Base-by-base conservation (phyloP, 2,113 vertebrate species). In the Cisticola juncidis region DNA sequence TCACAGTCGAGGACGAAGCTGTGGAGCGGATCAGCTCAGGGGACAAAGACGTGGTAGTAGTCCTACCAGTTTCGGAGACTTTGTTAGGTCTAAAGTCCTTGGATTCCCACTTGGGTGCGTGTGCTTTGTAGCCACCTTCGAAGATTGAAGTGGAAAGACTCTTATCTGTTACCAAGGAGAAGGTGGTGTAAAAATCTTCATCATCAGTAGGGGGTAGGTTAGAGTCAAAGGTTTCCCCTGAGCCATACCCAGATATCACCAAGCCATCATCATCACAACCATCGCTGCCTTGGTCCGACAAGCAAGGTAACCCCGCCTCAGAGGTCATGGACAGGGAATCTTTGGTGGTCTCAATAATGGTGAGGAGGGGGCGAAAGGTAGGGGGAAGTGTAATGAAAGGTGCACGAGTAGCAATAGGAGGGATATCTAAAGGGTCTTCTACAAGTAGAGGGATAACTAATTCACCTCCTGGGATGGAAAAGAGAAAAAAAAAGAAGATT, bases 261-360 rank as follows among this genome's bases (percentile, higher is more conserved):
- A 99, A 99, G 99, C 99, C 99, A 99, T 99, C 99, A 99, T 99
- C 99, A 99, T 99, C 99, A 99, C 99, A 99, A 99, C 99, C 99
- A 99, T 99, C 99, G 99, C 99, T 99, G 99, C 99, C 99, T 99
- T 98, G 99, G 98, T 99, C 99, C 99, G 98, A 99, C 99, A 99
- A 98, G 99, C 99, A 99, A 99, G 99, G 99, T 98, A 99, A 99
- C 98, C 99, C 99, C 99, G 99, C 99, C 99, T 99, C 99, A 99
- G 99, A 99, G 99, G 99, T 98, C 99, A 99, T 99, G 99, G 99
- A 99, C 99, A 99, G 98, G 99, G 99, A 99, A 98, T 99, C 99
- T 99, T 99, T 99, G 99, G 99, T 99, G 99, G 98, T 99, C 98
- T 99, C 99, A 99, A 98, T 98, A 99, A 99, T 99, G 99, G 99